These are phyloP conservation scores for Myotis findleyi DNA, from an alignment of 2,797 vertebrate genomes.

Conservation along the genomic window DNA sequence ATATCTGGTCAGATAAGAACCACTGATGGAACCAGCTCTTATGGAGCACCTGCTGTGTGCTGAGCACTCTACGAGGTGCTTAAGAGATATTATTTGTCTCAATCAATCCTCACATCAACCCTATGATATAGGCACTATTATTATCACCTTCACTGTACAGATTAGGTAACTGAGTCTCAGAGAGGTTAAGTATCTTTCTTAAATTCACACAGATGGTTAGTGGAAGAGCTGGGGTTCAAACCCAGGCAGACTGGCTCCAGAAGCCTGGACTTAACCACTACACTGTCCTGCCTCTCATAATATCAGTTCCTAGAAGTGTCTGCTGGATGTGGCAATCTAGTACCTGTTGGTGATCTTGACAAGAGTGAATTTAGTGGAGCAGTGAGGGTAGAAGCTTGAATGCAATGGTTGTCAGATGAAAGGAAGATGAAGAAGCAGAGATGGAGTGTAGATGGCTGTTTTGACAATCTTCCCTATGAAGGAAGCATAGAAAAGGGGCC, in stretches of 20 bases:
- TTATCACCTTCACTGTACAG: constrained; percentile 8
- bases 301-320: neutral
- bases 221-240: neutral
- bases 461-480: constrained; percentile 32
- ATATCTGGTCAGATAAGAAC: neutral
- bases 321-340: neutral
- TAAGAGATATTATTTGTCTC: neutral
- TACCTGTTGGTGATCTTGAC: neutral
- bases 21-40: neutral
- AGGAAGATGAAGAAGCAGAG: neutral
- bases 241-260: neutral
- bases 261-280: neutral
- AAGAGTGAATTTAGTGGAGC: neutral
- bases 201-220: neutral
- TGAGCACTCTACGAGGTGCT: neutral
- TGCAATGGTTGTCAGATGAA: neutral
- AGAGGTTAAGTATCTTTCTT: constrained; percentile 36
- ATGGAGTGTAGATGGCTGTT: neutral
- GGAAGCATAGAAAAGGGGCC: neutral
- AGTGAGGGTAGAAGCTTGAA: neutral
- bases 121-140: neutral
- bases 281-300: neutral
- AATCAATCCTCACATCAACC: neutral
- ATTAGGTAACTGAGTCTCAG: constrained; percentile 15
- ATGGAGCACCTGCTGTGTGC: neutral